Evolutionary conservation across 2,797 vertebrate species (phyloP), one percentile per base, ranked within the genome.

Genomic region (Acanthis flammea): DNA sequence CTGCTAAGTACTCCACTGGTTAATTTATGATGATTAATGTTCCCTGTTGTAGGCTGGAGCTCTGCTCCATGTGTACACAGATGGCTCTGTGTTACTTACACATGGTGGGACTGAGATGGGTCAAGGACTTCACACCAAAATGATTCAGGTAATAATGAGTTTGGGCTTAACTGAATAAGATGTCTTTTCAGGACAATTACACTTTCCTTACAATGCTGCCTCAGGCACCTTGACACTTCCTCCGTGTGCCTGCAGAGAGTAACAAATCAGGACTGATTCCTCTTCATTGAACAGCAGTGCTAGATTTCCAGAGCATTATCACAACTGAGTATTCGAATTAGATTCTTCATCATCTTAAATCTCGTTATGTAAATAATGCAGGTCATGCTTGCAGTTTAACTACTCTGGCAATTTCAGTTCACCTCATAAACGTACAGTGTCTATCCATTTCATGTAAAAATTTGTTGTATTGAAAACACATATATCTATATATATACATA

Each of bases 71-170:
- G 98, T 99, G 68, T 99, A 99, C 92, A 99, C 98, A 4, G 99
- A 99, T 33, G 99, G 99, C 19, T 99, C 99, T 0, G 99, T 99
- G 60, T 93, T 99, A 86, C 87, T 99, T 82, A 99, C 98, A 13
- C 99, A 99, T 2, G 99, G 99, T 1, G 99, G 99, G 27, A 99
- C 98, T 6, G 99, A 99, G 95, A 99, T 99, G 99, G 99, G 99
- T 55, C 99, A 99, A 94, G 99, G 99, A 11, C 98, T 99, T 50
- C 99, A 99, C 95, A 99, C 99, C 80, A 99, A 99, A 98, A 99
- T 99, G 99, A 97, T 98, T 47, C 99, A 99, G 98, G 98, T 98
- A 96, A 87, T 33, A 57, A 75, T 24, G 44, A 92, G 31, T 87
- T 74, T 35, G 22, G 51, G 19, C 47, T 71, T 53, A 60, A 71